Base-by-base conservation (phyloP, 64 coral and sea anemone species). In the Actinia equina region DNA sequence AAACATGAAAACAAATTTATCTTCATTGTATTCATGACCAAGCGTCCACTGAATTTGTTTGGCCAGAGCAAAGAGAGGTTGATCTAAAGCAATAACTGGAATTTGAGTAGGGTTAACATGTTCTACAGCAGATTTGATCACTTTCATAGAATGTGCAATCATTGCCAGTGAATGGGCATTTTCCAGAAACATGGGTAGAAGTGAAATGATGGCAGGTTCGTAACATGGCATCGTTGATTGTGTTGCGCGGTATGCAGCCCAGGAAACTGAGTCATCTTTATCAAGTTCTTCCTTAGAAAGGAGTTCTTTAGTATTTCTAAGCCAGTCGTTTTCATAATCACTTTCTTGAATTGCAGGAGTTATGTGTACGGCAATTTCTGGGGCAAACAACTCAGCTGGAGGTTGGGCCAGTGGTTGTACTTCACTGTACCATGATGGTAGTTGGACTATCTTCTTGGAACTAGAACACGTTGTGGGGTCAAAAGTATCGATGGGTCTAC, bases 131-230 rank as follows among this genome's bases (percentile, higher is more conserved):
- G 77, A 14, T 2, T 45, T 86, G 23, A 91, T 67, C 19, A 91
- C 44, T 25, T 91, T 87, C 42, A 91, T 63, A 1, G 71, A 44
- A 77, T 91, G 89, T 0, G 25, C 25, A 52, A 91, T 81, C 84
- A 91, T 91, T 4, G 55, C 42, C 0, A 62, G 18, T 0, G 82
- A 90, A 71, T 90, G 82, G 57, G 89, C 59, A 49, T 71, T 90
- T 23, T 90, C 89, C 6, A 30, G 49, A 90, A 90, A 90, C 89
- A 90, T 78, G 30, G 89, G 89, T 13, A 84, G 23, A 20, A 90
- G 27, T 17, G 82, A 65, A 43, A 85, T 23, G 37, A 55, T 71
- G 6, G 89, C 89, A 44, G 82, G 82, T 42, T 84, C 17, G 53
- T 57, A 43, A 46, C 20, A 52, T 59, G 63, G 77, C n/a, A 85